Conservation (phyloP, 2,888 invertebrate genomes). For the Atrina japonica region DNA sequence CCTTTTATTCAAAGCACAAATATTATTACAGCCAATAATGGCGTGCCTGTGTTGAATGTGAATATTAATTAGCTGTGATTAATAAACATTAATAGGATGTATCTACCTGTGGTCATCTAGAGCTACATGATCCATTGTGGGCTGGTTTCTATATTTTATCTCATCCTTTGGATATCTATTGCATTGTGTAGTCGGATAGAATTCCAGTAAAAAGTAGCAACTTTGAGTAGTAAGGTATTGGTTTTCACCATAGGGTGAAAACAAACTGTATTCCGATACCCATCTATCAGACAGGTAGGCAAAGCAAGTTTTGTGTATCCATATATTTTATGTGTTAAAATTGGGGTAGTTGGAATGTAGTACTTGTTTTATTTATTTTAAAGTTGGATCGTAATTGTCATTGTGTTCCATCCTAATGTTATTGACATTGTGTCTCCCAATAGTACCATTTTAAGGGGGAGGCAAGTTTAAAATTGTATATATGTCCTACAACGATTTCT, state of each 20-base stretch:
- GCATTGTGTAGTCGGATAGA: constrained; percentile 34
- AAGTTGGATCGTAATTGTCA: no score
- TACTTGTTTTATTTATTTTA: no score
- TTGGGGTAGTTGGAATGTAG: no score
- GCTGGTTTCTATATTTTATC: constrained; percentile 28
- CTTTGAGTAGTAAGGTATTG: constrained; percentile 40
- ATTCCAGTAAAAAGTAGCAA: constrained; percentile 52
- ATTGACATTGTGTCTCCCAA: no score
- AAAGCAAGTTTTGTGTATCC: neutral
- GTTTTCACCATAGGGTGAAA: constrained; percentile 38
- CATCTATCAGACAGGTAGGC: constrained; percentile 24
- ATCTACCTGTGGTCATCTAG: constrained; percentile 31
- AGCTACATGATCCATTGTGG: constrained; percentile 17
- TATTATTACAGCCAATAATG: constrained; percentile 31
- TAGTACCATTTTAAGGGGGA: no score
- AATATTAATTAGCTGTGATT: constrained; percentile 45
- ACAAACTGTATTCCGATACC: constrained; percentile 30
- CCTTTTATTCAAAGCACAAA: constrained; percentile 4
- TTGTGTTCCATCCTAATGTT: no score
- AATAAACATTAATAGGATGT: constrained; percentile 32
- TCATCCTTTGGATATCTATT: constrained; percentile 31
- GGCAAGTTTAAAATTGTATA: no score
- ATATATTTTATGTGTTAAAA: no score
- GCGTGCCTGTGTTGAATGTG: constrained; percentile 21
- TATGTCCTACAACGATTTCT: no score